Evolutionary conservation across 2,888 invertebrate genomes (phyloP).

Genomic region (Dryobotodes eremita): DNA sequence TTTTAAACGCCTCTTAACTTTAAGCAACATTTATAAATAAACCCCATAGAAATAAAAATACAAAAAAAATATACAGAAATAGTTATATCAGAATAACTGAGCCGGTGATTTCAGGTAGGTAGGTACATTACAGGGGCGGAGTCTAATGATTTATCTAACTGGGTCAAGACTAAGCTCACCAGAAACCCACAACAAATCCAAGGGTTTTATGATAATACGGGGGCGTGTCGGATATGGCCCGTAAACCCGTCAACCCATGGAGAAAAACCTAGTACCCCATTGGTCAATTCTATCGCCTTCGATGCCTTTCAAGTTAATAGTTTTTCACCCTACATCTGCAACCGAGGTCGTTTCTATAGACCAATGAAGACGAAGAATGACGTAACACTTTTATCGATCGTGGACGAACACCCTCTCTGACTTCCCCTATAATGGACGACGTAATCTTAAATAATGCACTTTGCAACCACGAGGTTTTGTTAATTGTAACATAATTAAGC

Average conservation of each 20-base stretch:
- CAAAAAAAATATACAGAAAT: too few species aligned
- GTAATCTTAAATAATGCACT: neutral
- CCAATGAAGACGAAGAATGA: neutral
- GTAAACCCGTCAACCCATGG: neutral
- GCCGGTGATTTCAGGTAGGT: neutral
- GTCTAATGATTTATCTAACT: neutral
- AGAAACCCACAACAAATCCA: neutral
- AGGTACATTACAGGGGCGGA: neutral
- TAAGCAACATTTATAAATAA: too few species aligned
- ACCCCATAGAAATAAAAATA: too few species aligned
- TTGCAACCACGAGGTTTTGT: neutral
- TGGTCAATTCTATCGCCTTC: neutral
- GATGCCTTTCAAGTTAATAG: neutral
- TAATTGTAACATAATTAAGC: too few species aligned
- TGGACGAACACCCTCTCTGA: neutral
- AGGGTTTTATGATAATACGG: neutral
- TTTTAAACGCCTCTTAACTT: too few species aligned
- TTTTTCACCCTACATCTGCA: neutral
- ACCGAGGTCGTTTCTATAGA: neutral
- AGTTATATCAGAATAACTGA: neutral
- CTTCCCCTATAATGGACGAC: neutral
- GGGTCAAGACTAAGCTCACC: too few species aligned
- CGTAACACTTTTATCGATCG: neutral
- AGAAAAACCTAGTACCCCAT: neutral
- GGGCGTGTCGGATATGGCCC: neutral